Evolutionary conservation across 2,113 vertebrate species (phyloP).

Genomic region (Brachypodius melanocephalos): DNA sequence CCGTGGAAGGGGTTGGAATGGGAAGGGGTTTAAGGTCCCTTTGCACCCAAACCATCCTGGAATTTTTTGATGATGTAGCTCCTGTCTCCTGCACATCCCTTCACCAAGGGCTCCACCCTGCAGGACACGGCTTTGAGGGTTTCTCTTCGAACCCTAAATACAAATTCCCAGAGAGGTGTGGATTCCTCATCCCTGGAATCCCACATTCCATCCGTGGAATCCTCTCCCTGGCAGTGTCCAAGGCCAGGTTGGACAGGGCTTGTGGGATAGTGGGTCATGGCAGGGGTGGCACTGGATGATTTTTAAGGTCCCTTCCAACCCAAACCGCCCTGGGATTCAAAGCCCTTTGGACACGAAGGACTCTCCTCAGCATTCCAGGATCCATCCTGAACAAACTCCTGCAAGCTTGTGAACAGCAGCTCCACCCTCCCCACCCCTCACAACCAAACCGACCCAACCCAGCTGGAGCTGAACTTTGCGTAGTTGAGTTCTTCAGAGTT

Average conservation of each 20-base stretch:
- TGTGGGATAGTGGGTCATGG: background rate
- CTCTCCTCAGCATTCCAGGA: background rate
- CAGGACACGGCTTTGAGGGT: background rate
- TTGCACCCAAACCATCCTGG: no score
- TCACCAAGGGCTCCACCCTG: background rate
- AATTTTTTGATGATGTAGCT: background rate
- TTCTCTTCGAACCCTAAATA: background rate
- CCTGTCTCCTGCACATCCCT: background rate
- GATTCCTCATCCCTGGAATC: background rate
- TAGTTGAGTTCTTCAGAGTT: fast-evolving
- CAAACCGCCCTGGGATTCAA: background rate
- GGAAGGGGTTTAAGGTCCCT: background rate
- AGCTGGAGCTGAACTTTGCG: fast-evolving
- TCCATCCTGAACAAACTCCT: background rate
- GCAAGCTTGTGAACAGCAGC: fast-evolving
- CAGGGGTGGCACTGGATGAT: no score
- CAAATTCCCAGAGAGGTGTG: background rate
- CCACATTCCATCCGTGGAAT: no score
- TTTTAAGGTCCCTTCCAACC: background rate
- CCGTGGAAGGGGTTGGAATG: background rate
- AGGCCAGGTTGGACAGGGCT: background rate
- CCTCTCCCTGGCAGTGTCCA: background rate
- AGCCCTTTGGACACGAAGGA: background rate
- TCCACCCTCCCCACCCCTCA: background rate
- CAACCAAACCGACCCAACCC: fast-evolving